Evolutionary conservation across 2,888 invertebrate genomes (phyloP).

Genomic region (Encarsia formosa): DNA sequence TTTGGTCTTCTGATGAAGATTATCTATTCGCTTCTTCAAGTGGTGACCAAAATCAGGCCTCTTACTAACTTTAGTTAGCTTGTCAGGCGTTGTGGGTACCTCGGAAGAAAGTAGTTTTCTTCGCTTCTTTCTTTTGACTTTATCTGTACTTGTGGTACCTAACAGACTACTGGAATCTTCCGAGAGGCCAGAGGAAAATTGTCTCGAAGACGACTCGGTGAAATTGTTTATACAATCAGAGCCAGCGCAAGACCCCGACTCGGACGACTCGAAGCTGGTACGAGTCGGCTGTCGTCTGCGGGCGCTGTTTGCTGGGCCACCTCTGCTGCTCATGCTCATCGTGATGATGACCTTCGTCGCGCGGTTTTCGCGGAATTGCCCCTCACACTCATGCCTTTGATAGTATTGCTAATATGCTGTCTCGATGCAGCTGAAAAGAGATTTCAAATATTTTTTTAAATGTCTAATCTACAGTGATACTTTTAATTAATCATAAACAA

Average conservation of each 20-base stretch:
- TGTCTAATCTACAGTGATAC: too few relatives aligned
- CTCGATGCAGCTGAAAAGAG: constrained; percentile 16
- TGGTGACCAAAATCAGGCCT: too few relatives aligned
- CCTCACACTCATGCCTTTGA: constrained; percentile 23
- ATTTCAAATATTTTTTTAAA: too few relatives aligned
- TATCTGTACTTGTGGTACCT: background rate
- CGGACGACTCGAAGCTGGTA: constrained; percentile 9
- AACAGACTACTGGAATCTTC: background rate
- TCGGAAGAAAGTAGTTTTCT: too few relatives aligned
- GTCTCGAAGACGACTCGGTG: background rate
- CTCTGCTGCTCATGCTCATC: constrained; percentile 19
- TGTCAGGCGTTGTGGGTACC: too few relatives aligned
- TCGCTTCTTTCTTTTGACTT: background rate
- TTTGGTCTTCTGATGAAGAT: too few relatives aligned
- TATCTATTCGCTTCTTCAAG: too few relatives aligned
- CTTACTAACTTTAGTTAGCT: too few relatives aligned
- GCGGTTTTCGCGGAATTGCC: constrained; percentile 14
- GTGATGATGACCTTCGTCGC: constrained; percentile 17
- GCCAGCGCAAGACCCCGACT: background rate
- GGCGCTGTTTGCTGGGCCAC: constrained; percentile 13
- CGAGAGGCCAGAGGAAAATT: constrained; percentile 1
- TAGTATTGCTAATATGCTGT: background rate
- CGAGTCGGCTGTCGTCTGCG: constrained; percentile 9
- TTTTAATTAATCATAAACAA: too few relatives aligned
- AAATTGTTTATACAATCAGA: background rate